Evolutionary conservation across 2,113 vertebrate species (phyloP), one percentile per base, ranked within the genome.

Genomic region (Hydropotes inermis): DNA sequence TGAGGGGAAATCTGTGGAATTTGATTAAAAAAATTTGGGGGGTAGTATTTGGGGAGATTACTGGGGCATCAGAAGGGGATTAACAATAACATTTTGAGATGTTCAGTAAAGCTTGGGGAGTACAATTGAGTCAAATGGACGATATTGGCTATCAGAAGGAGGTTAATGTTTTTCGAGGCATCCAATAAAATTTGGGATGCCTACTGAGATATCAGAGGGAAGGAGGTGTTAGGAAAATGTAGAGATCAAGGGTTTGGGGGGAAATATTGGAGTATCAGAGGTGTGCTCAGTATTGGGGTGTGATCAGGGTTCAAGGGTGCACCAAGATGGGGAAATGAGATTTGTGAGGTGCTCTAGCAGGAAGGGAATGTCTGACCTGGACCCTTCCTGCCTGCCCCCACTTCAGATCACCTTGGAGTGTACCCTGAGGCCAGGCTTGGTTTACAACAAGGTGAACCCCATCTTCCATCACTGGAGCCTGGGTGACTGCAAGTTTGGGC

Each of bases 391-490:
- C 97, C n/a, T 70, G 64, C 91, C 94, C 95, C 39, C 98, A 27
- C 70, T 76, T 79, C 95, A 99, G 99, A 99, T 99, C 3, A 99
- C 99, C 97, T 97, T 99, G 98, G 99, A 99, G 97, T 99, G 99
- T 83, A 96, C 98, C 4, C 98, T 99, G 97, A 99, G 99, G 98
- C 99, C 98, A 97, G 99, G 99, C 87, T 98, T 99, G 88, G 99
- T 99, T 97, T 99, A 99, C 98, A 99, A 99, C 99, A 99, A 99
- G 98, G 99, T 99, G 98, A 99, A 99, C 98, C 99, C 99, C 98
- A 99, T 99, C 98, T 99, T 99, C 98, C 99, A 99, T 98, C 99
- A 99, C 98, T 99, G 99, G 99, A 99, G 99, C 96, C 99, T 99
- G 39, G 99, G 99, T 25, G 99, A 99, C 92, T 99, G 98, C 96